Evolutionary conservation across 1,140 invertebrate genomes (phyloP).

Genomic region (Megalopta genalis): DNA sequence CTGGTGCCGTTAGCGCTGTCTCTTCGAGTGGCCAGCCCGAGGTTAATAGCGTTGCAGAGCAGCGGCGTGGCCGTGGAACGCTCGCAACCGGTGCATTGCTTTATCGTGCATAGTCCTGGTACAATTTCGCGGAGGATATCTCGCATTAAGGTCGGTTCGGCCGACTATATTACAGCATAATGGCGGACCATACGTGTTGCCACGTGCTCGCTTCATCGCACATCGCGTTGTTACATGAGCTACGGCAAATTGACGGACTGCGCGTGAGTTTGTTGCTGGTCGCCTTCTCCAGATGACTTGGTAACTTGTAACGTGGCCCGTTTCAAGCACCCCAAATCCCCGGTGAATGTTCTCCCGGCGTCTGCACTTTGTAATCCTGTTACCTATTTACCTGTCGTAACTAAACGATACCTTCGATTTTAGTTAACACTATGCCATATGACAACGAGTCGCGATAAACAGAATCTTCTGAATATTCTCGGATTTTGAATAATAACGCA

Average conservation of each 20-base stretch:
- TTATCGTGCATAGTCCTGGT: constrained; percentile 48
- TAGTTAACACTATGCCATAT: no score
- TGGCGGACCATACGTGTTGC: constrained; percentile 44
- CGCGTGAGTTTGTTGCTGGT: constrained; percentile 25
- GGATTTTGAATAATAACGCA: no score
- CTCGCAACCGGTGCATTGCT: constrained; percentile 31
- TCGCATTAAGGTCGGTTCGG: constrained; percentile 61
- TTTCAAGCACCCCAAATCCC: constrained; percentile 2
- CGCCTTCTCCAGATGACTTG: not conserved
- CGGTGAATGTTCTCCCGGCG: not conserved
- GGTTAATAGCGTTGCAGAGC: constrained; percentile 52
- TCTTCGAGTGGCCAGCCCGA: constrained; percentile 34
- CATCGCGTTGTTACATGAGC: constrained; percentile 13
- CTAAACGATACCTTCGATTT: no score
- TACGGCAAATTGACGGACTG: constrained; percentile 27
- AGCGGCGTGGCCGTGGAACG: constrained; percentile 27
- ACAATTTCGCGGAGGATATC: constrained; percentile 70
- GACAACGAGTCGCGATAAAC: no score
- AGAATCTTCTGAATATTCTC: no score
- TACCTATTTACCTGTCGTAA: no score
- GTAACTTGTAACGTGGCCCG: constrained; percentile 3
- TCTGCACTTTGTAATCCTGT: not conserved
- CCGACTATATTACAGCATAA: constrained; percentile 62
- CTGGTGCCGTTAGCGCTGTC: constrained; percentile 38
- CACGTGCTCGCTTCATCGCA: constrained; percentile 12